These are phyloP conservation scores for Hippasteria phrygiana DNA, from an alignment of 53 echinoderm and acorn worm genomes.

Conservation along the genomic window DNA sequence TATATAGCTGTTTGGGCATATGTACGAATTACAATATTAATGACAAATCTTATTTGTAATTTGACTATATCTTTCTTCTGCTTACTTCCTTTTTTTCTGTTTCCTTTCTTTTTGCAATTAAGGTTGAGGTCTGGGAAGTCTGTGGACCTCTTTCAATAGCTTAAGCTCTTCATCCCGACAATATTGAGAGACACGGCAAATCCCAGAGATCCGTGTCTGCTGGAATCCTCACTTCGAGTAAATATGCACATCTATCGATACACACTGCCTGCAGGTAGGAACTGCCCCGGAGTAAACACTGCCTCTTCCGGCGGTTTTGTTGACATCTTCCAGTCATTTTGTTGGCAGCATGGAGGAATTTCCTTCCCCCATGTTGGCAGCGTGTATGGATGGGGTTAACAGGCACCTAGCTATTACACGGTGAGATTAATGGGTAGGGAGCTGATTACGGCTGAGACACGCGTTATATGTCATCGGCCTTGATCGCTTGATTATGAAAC, in stretches of 20 bases:
- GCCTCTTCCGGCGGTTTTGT: background rate
- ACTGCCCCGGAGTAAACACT: conserved; percentile 11
- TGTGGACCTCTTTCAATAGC: background rate
- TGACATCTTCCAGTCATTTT: background rate
- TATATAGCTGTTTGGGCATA: no score
- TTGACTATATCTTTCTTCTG: no score
- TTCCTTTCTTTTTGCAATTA: background rate
- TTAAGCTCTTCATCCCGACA: background rate
- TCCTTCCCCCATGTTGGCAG: no score
- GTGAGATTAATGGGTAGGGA: conserved; percentile 12
- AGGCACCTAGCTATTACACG: background rate
- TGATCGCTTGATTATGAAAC: conserved; percentile 23
- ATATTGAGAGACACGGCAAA: background rate
- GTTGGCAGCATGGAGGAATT: background rate
- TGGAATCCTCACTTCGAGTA: background rate
- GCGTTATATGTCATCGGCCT: conserved; percentile 6
- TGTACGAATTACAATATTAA: no score
- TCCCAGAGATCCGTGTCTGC: background rate
- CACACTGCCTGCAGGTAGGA: background rate
- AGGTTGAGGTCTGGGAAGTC: background rate
- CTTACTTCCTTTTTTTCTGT: background rate
- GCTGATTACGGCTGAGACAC: conserved; percentile 25
- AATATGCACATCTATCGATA: conserved; percentile 46
- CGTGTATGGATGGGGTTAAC: background rate
- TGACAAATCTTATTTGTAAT: no score